phyloP scores from a whole-genome alignment of 2,888 invertebrate species.

The Netelia inedita region DNA sequence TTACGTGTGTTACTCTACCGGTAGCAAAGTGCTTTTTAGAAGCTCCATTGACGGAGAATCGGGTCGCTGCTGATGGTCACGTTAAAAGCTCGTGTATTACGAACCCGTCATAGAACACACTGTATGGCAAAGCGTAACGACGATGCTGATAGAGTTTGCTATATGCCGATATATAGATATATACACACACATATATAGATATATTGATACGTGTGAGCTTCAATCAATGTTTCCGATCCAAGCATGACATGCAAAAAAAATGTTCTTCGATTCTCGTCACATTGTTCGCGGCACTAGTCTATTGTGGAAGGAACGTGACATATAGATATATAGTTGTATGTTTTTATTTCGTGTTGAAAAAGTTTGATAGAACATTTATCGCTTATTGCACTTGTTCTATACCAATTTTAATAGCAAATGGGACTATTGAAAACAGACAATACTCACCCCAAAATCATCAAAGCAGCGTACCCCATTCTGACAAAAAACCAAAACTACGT shows the following conservation, averaged over 20 bases:
- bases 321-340: too few species aligned
- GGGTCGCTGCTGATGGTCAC: constrained; percentile 61
- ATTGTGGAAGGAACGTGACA: background rate
- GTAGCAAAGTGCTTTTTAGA: constrained; percentile 66
- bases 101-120: constrained; percentile 49
- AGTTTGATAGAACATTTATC: too few species aligned
- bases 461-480: background rate
- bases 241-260: constrained; percentile 5
- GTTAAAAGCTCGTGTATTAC: constrained; percentile 67
- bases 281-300: background rate
- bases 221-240: constrained; percentile 27
- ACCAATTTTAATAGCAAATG: too few species aligned
- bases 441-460: too few species aligned
- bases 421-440: too few species aligned
- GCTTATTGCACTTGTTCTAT: too few species aligned
- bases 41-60: constrained; percentile 50
- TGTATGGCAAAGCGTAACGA: constrained; percentile 48
- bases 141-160: constrained; percentile 43
- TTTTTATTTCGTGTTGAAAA: too few species aligned
- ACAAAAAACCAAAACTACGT: background rate
- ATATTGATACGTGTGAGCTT: background rate
- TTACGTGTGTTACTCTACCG: constrained; percentile 55
- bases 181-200: background rate
- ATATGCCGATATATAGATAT: constrained; percentile 11
- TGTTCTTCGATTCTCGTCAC: background rate